Base-by-base conservation (phyloP, 1,140 invertebrate genomes). In the Lepidurus packardi region DNA sequence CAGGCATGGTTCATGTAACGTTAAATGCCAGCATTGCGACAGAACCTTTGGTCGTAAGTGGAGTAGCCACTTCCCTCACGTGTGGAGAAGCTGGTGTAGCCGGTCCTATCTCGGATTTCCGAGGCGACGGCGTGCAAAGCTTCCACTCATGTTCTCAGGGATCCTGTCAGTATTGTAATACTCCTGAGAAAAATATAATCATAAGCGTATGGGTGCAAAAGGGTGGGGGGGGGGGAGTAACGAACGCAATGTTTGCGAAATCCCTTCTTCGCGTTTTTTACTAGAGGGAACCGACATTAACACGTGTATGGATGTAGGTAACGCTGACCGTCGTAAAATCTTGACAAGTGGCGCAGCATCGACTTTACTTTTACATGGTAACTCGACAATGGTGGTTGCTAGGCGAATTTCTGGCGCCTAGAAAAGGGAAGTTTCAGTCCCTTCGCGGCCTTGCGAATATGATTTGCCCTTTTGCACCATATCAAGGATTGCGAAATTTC, bases 41-140 rank as follows among this genome's bases (percentile, higher is more conserved):
- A 65, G 53, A 21, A n/a, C 53, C 53, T 65, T 65, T 65, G 53
- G 53, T 21, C 21, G 53, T 65, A 65, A 65, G 16, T 65, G 53
- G 53, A 65, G 53, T 65, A 65, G 53, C 21, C 53, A 65, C 53
- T 65, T 65, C 53, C 53, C 21, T 65, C 53, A 65, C 53, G 53
- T 65, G 53, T 65, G 53, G 16, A 21, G 53, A 65, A 65, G 53
- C 8, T 65, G 53, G 53, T 21, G 53, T 65, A 65, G 53, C 53
- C 53, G 16, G 13, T 65, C 21, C 21, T 0, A 21, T 65, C 21
- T 65, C 21, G 53, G 16, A n/a, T 65, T 65, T 16, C 16, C 16
- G 21, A 13, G 13, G 53, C 16, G 5, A 16, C 53, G 9, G 53
- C 53, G 21, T 65, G 16, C 21, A 5, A 21, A 65, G 21, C 21